phyloP scores from a whole-genome alignment of 2,888 invertebrate genomes.

The Epinotia nisella region DNA sequence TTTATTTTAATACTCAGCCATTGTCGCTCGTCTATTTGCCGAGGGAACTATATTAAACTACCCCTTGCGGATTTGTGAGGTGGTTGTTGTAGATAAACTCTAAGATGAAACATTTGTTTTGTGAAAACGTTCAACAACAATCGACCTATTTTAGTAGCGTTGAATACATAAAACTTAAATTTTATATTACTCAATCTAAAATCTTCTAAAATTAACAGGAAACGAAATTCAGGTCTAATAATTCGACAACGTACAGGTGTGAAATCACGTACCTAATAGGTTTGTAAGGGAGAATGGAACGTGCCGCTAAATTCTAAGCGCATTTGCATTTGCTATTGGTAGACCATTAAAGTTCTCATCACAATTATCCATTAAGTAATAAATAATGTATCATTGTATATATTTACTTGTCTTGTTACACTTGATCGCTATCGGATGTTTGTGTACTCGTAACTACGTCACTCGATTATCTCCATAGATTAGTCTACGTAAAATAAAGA shows the following conservation, averaged over 20 bases:
- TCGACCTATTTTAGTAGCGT: too few species aligned
- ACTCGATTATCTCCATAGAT: background rate
- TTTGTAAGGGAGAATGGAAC: background rate
- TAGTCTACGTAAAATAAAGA: background rate
- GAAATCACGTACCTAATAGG: background rate
- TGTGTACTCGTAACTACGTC: too few species aligned
- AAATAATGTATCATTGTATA: too few species aligned
- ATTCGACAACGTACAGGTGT: background rate
- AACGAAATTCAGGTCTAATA: background rate
- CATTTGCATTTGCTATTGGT: background rate
- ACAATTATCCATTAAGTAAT: too few species aligned
- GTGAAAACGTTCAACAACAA: slow-evolving; percentile 4
- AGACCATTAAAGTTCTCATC: background rate
- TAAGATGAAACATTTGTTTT: slow-evolving; percentile 28
- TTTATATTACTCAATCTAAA: too few species aligned
- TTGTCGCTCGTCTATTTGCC: slow-evolving; percentile 77
- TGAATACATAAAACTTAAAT: too few species aligned
- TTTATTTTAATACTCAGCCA: slow-evolving; percentile 84
- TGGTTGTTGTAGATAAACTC: slow-evolving; percentile 51
- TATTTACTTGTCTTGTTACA: background rate
- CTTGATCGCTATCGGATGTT: background rate
- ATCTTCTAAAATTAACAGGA: too few species aligned
- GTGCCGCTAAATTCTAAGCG: background rate
- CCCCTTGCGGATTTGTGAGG: slow-evolving; percentile 70
- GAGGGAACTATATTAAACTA: slow-evolving; percentile 74